These are phyloP conservation scores for Cololabis saira DNA, from an alignment of 2,113 vertebrate species.

Conservation along the genomic window DNA sequence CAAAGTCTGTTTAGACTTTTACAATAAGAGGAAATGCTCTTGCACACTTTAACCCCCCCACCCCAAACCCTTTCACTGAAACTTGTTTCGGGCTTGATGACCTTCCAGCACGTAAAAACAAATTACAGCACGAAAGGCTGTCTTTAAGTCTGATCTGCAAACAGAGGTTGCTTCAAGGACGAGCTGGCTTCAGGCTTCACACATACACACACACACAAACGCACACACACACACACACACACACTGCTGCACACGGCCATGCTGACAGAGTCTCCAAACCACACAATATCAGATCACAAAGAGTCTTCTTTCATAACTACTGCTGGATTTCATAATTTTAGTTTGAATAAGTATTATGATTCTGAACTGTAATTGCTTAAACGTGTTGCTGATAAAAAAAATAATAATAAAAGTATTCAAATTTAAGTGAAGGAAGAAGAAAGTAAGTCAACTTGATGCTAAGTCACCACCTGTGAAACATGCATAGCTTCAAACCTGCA, in stretches of 20 bases:
- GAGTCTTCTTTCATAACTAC: background rate
- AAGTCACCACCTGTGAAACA: too few species aligned
- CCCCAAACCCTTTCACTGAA: conserved; percentile 14
- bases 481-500: too few species aligned
- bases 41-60: background rate
- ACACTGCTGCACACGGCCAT: background rate
- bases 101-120: conserved; percentile 67
- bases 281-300: background rate
- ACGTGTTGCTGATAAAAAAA: too few species aligned
- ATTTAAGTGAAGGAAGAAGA: too few species aligned
- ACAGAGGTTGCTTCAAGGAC: conserved; percentile 67
- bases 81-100: conserved; percentile 60
- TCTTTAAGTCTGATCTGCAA: conserved; percentile 57
- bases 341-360: too few species aligned
- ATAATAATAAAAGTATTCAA: too few species aligned
- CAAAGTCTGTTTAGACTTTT: conserved; percentile 57
- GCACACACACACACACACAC: conserved; percentile 2
- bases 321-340: background rate
- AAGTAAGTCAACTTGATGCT: too few species aligned
- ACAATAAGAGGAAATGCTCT: conserved; percentile 44
- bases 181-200: background rate
- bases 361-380: too few species aligned
- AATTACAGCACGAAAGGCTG: conserved; percentile 62
- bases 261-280: background rate
- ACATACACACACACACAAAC: background rate